phyloP scores from a whole-genome alignment of 2,113 vertebrate species.

The Sceloporus undulatus region DNA sequence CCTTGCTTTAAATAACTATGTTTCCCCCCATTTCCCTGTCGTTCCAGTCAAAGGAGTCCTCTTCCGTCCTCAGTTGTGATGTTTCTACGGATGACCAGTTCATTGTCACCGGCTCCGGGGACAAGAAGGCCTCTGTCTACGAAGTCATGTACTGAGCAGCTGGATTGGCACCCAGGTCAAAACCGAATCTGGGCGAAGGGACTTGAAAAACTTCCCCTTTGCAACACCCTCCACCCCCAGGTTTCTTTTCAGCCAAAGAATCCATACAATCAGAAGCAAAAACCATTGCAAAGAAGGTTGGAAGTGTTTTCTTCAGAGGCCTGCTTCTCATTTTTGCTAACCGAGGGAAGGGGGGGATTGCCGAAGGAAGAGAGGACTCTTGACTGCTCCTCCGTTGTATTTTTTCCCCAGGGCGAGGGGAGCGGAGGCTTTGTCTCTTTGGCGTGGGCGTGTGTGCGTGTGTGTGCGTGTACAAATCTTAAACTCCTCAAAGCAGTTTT shows the following conservation, averaged over 20 bases:
- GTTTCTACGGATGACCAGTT: constrained; percentile 97
- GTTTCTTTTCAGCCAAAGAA: constrained; percentile 38
- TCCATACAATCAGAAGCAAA: not conserved
- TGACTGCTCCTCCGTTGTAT: not conserved
- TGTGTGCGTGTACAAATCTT: not conserved
- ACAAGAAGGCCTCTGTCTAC: constrained; percentile 98
- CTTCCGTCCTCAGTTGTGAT: constrained; percentile 96
- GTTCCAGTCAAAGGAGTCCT: constrained; percentile 93
- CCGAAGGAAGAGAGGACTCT: not conserved
- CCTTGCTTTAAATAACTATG: not conserved
- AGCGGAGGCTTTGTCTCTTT: not conserved
- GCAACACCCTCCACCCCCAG: not conserved
- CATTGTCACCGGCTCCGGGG: constrained; percentile 96
- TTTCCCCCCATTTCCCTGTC: accelerated
- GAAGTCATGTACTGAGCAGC: constrained; percentile 95
- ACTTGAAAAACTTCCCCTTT: too few relatives aligned
- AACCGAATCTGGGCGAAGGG: constrained; percentile 14
- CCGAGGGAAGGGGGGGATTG: not conserved
- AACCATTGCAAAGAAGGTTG: not conserved
- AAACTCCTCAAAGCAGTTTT: constrained; percentile 4
- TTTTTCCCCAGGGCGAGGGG: not conserved
- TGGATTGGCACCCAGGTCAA: constrained; percentile 3
- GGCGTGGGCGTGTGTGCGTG: not conserved
- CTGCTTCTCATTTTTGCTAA: not conserved
- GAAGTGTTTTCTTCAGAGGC: too few relatives aligned